Percentiles rank a stretch among this genome's conserved stretches.
These are phyloP conservation scores for Leptopilina syphax DNA, from an alignment of 2,888 invertebrate species.

Conservation along the genomic window DNA sequence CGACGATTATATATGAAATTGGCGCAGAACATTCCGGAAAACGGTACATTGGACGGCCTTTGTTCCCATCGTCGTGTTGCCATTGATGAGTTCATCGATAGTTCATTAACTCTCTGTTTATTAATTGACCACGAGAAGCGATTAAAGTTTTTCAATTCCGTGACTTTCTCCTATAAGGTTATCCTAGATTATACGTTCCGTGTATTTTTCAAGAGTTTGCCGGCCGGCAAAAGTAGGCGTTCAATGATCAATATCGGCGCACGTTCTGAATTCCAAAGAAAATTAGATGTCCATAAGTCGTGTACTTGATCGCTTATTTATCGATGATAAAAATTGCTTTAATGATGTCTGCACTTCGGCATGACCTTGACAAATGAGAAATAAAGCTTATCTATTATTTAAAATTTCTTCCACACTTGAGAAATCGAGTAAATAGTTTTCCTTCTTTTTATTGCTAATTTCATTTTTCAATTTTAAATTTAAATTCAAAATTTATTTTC, in stretches of 20 bases:
- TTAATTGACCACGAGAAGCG: slow-evolving; percentile 17
- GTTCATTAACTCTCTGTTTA: slow-evolving; percentile 28
- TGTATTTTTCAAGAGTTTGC: slow-evolving; percentile 28
- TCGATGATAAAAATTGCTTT: neutral
- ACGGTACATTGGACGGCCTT: neutral
- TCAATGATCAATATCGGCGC: slow-evolving; percentile 22
- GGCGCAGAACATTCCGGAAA: neutral
- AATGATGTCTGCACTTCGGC: neutral
- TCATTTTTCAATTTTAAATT: too few species aligned
- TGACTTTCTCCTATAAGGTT: slow-evolving; percentile 26
- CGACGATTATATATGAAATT: slow-evolving; percentile 6
- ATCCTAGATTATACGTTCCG: neutral
- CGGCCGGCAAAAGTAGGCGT: slow-evolving; percentile 29
- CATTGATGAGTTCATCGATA: slow-evolving; percentile 30
- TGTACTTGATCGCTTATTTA: slow-evolving; percentile 20
- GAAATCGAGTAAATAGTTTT: neutral
- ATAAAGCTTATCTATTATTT: neutral
- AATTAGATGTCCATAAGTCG: slow-evolving; percentile 22
- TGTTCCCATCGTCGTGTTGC: slow-evolving; percentile 11
- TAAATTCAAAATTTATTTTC: too few species aligned
- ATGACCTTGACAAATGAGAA: neutral
- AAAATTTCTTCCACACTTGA: neutral
- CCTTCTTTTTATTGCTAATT: too few species aligned
- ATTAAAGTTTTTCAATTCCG: slow-evolving; percentile 31
- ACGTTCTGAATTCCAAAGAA: slow-evolving; percentile 27